Percentiles rank a stretch among this genome's conserved stretches.
phyloP scores from a whole-genome alignment of 2,113 vertebrate species.

The Phyllostomus hastatus region DNA sequence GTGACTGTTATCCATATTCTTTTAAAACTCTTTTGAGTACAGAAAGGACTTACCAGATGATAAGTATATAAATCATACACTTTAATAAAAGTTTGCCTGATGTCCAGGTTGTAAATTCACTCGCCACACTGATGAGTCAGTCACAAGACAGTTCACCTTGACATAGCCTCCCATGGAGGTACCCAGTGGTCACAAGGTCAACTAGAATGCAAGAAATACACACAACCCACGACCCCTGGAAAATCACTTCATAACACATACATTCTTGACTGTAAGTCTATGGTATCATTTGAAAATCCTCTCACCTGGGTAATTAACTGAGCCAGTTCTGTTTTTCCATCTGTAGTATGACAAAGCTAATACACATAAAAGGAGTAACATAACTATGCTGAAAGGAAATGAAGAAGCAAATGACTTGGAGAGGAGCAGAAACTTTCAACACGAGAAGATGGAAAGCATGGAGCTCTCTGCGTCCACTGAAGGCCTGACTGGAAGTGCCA shows the following conservation, averaged over 20 bases:
- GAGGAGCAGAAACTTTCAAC: neutral
- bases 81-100: neutral
- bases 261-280: neutral
- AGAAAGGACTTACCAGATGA: neutral
- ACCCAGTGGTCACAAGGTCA: neutral
- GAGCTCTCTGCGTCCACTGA: neutral
- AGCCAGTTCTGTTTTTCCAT: slow-evolving; percentile 1
- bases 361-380: neutral
- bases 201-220: neutral
- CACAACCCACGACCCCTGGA: neutral
- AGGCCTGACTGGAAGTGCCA: neutral
- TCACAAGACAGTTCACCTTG: neutral
- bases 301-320: neutral
- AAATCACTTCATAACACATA: neutral
- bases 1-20: neutral
- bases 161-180: neutral
- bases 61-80: neutral
- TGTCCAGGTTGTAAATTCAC: neutral
- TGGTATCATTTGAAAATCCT: neutral
- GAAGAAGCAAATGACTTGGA: neutral
- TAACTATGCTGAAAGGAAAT: neutral
- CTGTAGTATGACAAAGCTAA: neutral
- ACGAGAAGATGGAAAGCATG: neutral
- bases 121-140: neutral
- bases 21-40: slow-evolving; percentile 31